Base-by-base conservation (phyloP, 1,140 invertebrate genomes). In the Elymnias hypermnestra region DNA sequence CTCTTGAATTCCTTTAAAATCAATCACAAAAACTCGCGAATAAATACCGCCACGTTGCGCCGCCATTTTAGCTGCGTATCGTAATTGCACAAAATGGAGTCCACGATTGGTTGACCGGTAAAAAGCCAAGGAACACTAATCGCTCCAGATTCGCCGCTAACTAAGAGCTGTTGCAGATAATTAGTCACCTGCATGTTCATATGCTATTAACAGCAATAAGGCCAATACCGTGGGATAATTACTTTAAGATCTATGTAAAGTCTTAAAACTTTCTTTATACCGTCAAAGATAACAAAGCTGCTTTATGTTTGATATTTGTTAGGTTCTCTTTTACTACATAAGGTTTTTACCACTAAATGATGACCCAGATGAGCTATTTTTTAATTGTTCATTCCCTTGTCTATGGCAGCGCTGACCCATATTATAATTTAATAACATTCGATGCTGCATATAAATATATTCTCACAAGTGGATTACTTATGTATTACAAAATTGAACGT, bases 121-220 rank as follows among this genome's bases (percentile, higher is more conserved):
- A 79, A 76, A 76, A 73, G 61, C 45, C 43, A 51, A 55, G 52
- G 60, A 72, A 68, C 71, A 69, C 66, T 73, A 76, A 74, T 72
- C 70, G 63, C 56, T 60, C 58, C 62, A 75, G 74, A 79, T 74
- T 75, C 67, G 68, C 60, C 58, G 64, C 54, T 73, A 72, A 68
- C 62, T 46, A 68, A 36, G 26, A 29, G 7, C 39, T 10, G 71
- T 66, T 63, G 63, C 47, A 57, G 46, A 57, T 72, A 72, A 74
- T 74, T 68, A 67, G 58, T 53, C 42, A 45, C 45, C 37, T 42
- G 35, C 29, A 42, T 40, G 40, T 28, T 39, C 36, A 50, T 41
- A 36, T 41, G 46, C 47, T 48, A 50, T 50, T 50, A 47, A 33
- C 22, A 35, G 46, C 53, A 57, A 59, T 52, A 49, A 64, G 42